Percentiles rank a stretch among this genome's conserved stretches.
Evolutionary conservation across 2,888 invertebrate genomes (phyloP).

Genomic region (Dynastes tityus): DNA sequence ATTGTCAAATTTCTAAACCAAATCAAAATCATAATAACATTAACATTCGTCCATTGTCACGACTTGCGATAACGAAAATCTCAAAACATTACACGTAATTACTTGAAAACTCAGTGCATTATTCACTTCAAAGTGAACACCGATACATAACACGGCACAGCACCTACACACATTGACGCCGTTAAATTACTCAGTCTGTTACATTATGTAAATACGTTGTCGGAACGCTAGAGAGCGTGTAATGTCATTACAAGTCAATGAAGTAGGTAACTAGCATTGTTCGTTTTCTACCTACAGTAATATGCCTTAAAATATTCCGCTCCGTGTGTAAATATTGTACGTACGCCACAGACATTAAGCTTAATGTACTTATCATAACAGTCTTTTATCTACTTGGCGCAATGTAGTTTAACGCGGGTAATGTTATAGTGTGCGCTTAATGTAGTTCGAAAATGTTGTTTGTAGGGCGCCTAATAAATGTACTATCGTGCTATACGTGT

Average conservation of each 20-base stretch:
- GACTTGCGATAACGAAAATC: too few relatives aligned
- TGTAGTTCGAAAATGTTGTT: constrained; percentile 18
- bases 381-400: constrained; percentile 20
- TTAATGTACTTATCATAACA: constrained; percentile 36
- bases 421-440: not conserved
- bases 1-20: too few relatives aligned
- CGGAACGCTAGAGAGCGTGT: constrained; percentile 31
- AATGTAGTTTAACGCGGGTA: constrained; percentile 3
- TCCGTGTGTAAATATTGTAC: constrained; percentile 12
- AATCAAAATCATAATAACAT: too few relatives aligned
- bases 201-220: constrained; percentile 19
- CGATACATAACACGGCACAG: not conserved
- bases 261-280: constrained; percentile 22
- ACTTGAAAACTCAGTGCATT: too few relatives aligned
- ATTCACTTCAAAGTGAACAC: too few relatives aligned
- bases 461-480: constrained; percentile 6
- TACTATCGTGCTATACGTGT: not conserved
- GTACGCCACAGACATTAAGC: not conserved
- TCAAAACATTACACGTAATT: too few relatives aligned
- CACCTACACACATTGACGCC: not conserved
- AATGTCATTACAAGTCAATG: constrained; percentile 38
- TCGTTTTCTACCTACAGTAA: not conserved
- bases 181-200: constrained; percentile 9
- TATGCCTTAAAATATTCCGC: constrained; percentile 22
- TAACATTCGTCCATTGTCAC: too few relatives aligned